Percentiles rank a stretch among this genome's conserved stretches.
These are phyloP conservation scores for Eulithis prunata DNA, from an alignment of 2,888 invertebrate genomes.

Conservation along the genomic window DNA sequence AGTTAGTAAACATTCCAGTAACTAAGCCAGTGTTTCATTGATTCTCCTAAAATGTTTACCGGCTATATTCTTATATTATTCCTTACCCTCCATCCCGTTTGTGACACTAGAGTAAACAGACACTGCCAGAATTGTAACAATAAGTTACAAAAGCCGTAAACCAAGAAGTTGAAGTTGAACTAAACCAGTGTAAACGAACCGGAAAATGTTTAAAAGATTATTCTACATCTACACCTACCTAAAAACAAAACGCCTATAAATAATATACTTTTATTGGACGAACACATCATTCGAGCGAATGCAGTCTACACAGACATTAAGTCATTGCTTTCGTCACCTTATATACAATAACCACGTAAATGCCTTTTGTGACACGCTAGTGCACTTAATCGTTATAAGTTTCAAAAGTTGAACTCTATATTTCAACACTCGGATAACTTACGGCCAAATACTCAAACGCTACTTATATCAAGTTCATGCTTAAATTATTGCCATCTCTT, in stretches of 20 bases:
- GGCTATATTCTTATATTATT: no score
- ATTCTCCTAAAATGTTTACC: no score
- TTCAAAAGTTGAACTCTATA: no score
- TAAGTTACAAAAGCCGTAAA: no score
- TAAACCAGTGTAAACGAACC: conserved; percentile 31
- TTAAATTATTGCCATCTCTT: no score
- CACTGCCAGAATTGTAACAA: no score
- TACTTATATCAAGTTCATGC: no score
- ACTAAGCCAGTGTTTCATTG: conserved; percentile 15
- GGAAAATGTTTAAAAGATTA: conserved; percentile 16
- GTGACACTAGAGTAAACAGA: no score
- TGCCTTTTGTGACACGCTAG: conserved; percentile 67
- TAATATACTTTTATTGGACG: conserved; percentile 79
- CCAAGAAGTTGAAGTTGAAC: no score
- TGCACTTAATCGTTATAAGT: conserved; percentile 45
- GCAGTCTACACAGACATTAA: conserved; percentile 78
- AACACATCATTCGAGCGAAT: conserved; percentile 82
- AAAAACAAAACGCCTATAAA: conserved; percentile 71
- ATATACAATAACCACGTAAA: conserved; percentile 59
- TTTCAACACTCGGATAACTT: no score
- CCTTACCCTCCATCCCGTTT: no score
- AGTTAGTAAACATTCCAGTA: neutral
- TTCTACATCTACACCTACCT: conserved; percentile 34
- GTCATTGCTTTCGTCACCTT: conserved; percentile 76
- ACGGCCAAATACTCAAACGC: no score